These are phyloP conservation scores for Drosophila crucigera DNA, from an alignment of 2,888 invertebrate species.

Conservation along the genomic window DNA sequence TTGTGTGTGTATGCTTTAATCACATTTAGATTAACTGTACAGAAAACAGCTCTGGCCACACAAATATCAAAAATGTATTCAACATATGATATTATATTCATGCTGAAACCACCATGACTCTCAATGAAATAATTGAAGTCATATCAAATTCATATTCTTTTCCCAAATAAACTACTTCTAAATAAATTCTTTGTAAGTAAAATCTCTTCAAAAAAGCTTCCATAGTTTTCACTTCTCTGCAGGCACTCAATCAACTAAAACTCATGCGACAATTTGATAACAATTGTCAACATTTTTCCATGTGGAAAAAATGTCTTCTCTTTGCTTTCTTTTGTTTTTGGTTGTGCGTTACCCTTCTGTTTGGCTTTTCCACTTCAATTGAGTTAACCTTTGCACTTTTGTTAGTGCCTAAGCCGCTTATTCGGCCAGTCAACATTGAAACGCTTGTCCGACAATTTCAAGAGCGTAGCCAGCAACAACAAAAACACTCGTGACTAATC, in stretches of 20 bases:
- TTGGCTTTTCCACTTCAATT: constrained; percentile 39
- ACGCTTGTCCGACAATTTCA: constrained; percentile 41
- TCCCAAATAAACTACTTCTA: background rate
- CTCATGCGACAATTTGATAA: constrained; percentile 50
- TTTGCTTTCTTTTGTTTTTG: constrained; percentile 5
- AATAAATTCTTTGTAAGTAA: background rate
- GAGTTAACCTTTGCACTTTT: constrained; percentile 58
- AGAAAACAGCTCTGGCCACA: background rate
- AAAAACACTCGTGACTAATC: constrained; percentile 61
- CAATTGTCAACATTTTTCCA: constrained; percentile 21
- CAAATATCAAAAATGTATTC: background rate
- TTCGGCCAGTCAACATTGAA: constrained; percentile 40
- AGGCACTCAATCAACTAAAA: constrained; percentile 34
- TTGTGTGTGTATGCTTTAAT: background rate
- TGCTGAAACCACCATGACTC: background rate
- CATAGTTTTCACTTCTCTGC: constrained; percentile 25
- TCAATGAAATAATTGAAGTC: background rate
- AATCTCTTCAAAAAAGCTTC: background rate
- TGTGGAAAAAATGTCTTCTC: background rate
- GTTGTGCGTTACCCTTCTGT: constrained; percentile 19
- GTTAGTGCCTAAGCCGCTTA: constrained; percentile 55
- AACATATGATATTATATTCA: background rate
- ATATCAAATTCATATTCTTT: background rate
- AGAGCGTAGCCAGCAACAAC: constrained; percentile 32
- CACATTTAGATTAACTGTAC: background rate